Percentiles rank a stretch among this genome's conserved stretches.
Evolutionary conservation across 2,888 invertebrate genomes (phyloP).

Genomic region (Nomada ruficornis): DNA sequence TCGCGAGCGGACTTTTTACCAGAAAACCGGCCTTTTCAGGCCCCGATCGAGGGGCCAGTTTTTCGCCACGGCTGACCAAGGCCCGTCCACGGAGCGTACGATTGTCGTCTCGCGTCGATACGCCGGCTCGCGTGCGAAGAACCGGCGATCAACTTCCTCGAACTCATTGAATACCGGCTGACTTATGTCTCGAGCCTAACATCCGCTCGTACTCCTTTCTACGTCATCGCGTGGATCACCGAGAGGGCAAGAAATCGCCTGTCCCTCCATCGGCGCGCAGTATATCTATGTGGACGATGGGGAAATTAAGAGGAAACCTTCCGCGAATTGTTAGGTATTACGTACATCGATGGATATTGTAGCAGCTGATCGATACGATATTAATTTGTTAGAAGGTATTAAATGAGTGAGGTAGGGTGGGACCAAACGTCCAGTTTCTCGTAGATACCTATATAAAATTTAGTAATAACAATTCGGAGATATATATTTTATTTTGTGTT

Average conservation of each 20-base stretch:
- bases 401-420: too few species aligned
- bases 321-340: too few species aligned
- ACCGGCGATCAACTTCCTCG: slow-evolving; percentile 73
- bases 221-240: slow-evolving; percentile 58
- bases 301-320: slow-evolving; percentile 13
- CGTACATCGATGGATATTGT: too few species aligned
- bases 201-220: slow-evolving; percentile 17
- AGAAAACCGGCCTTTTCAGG: slow-evolving; percentile 53
- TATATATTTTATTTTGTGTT: too few species aligned
- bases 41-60: slow-evolving; percentile 34
- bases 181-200: slow-evolving; percentile 71
- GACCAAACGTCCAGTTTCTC: too few species aligned
- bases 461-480: too few species aligned
- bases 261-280: slow-evolving; percentile 23
- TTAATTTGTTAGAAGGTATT: too few species aligned
- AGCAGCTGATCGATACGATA: too few species aligned
- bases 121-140: slow-evolving; percentile 72
- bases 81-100: slow-evolving; percentile 24
- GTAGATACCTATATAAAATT: too few species aligned
- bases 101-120: slow-evolving; percentile 70
- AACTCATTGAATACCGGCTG: slow-evolving; percentile 79
- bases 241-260: slow-evolving; percentile 44
- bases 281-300: slow-evolving; percentile 47
- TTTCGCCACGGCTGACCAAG: slow-evolving; percentile 35
- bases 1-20: slow-evolving; percentile 44